Conservation (phyloP, 2,113 vertebrate genomes). For the Hemiscyllium ocellatum region DNA sequence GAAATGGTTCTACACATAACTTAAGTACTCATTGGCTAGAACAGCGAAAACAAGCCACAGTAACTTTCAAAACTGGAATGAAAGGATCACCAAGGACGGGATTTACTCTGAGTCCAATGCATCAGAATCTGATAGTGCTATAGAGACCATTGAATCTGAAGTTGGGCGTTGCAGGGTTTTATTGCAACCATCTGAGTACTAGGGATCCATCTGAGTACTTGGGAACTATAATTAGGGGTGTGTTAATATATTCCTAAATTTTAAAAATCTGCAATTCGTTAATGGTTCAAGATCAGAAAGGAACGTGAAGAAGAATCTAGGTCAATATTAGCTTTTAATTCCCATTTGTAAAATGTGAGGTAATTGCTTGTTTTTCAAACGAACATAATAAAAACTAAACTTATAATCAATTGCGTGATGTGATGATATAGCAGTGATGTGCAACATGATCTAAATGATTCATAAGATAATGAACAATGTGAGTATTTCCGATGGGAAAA, state of each 20-base stretch:
- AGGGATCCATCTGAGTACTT: neutral
- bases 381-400: neutral
- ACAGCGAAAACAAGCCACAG: too few species aligned
- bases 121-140: neutral
- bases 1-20: neutral
- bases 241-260: neutral
- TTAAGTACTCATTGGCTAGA: too few species aligned
- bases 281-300: neutral
- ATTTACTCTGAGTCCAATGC: too few species aligned
- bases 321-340: neutral
- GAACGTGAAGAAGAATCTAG: neutral
- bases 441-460: neutral
- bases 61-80: too few species aligned
- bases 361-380: neutral
- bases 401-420: too few species aligned
- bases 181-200: neutral
- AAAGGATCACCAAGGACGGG: too few species aligned
- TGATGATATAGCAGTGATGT: neutral
- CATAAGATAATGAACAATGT: neutral
- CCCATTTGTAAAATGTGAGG: neutral
- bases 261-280: neutral
- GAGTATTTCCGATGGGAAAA: neutral
- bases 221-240: neutral
- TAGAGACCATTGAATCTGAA: neutral
- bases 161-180: neutral